Evolutionary conservation across 2,888 invertebrate genomes (phyloP), one percentile per base, ranked within the genome.

Genomic region (Eurytoma adleriae): DNA sequence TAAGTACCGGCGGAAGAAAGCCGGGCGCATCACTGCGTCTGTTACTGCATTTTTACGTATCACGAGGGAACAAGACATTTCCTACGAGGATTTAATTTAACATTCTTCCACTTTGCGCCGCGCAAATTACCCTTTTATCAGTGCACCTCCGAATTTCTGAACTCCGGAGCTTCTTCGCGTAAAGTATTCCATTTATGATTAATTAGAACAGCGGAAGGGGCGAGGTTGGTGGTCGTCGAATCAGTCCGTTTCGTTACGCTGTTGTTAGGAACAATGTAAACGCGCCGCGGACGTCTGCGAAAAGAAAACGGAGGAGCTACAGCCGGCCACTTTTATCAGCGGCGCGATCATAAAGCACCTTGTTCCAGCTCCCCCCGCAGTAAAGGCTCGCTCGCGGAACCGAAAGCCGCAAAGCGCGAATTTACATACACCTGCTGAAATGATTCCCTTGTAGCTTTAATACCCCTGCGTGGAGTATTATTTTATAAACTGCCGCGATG

Each of bases 21-120:
- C 18, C 27, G 16, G 10, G 14, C 13, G 13, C 40, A 40, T 40
- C 40, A 64, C 4, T 20, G 14, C 40, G 40, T 20, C 18, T 56
- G 52, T 62, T 62, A 72, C 71, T 72, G 52, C 61, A 18, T 52
- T 72, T 62, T 52, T 72, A 30, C 62, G 50, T 50, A 62, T 40
- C 48, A 24, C 40, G 7, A 40, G 40, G 7, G 40, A 40, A 40
- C 40, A 40, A 40, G 40, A 40, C 40, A 40, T 40, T 40, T 40
- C 40, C 40, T 40, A 40, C 3, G 4, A 40, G 40, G 40, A 40
- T 40, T 40, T 40, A 40, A 40, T 40, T 40, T 40, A 40, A 40
- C 40, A 40, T 40, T 40, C 40, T 40, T 40, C 4, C 40, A 40
- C 40, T 40, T 40, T 40, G n/a, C n/a, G n/a, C n/a, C n/a, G n/a